Evolutionary conservation across 1,140 invertebrate species (phyloP).

Genomic region (Megalonaias nervosa): DNA sequence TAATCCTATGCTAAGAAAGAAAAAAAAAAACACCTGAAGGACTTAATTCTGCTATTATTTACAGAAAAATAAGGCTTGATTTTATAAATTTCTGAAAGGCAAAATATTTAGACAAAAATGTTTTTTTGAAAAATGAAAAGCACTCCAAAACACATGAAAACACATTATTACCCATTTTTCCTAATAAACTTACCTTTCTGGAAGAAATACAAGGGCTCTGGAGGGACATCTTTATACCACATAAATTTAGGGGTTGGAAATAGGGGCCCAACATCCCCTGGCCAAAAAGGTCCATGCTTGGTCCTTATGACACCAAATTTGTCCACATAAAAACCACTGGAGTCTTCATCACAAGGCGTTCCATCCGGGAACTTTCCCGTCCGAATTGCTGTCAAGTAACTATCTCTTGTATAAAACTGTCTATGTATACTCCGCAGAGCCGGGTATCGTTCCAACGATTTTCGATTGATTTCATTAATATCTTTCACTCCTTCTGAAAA

Average conservation of each 20-base stretch:
- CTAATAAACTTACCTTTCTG: slow-evolving; percentile 32
- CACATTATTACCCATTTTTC: no score
- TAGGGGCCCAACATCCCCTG: slow-evolving; percentile 60
- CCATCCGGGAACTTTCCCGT: slow-evolving; percentile 61
- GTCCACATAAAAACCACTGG: slow-evolving; percentile 62
- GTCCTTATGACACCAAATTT: slow-evolving; percentile 64
- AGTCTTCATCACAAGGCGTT: slow-evolving; percentile 41
- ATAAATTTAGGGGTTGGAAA: slow-evolving; percentile 60
- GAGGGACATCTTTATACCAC: slow-evolving; percentile 41
- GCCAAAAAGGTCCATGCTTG: slow-evolving; percentile 68
- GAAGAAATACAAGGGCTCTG: slow-evolving; percentile 50
- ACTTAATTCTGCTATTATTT: no score
- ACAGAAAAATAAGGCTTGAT: no score
- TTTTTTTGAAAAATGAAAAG: no score
- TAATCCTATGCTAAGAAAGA: no score
- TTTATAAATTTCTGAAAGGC: no score
- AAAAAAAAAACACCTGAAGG: no score
- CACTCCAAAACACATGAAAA: background rate
- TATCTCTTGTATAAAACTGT: slow-evolving; percentile 65
- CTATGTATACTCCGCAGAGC: slow-evolving; percentile 47
- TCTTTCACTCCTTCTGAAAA: slow-evolving; percentile 60
- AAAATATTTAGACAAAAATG: no score
- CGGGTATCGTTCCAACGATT: slow-evolving; percentile 48
- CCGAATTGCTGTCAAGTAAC: slow-evolving; percentile 56
- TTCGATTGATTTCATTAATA: slow-evolving; percentile 35